A percentile compares a stretch with the other conserved stretches of the same genome.
These are phyloP conservation scores for Cosmia trapezina DNA, from an alignment of 2,888 invertebrate genomes.

Conservation along the genomic window DNA sequence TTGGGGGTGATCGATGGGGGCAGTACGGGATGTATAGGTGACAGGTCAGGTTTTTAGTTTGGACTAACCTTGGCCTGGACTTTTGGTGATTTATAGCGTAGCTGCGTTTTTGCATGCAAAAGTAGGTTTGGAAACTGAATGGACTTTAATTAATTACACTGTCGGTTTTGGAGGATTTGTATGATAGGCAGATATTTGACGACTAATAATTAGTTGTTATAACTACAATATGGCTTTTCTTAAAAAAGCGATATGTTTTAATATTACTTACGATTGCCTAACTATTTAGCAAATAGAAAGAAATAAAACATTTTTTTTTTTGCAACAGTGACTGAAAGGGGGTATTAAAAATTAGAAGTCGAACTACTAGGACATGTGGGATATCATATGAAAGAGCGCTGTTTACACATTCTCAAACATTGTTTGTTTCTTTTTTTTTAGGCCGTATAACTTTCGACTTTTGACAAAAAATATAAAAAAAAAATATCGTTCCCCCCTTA, in stretches of 20 bases:
- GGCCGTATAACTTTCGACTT: too few relatives aligned
- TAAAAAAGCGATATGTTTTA: neutral
- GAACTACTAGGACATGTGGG: too few relatives aligned
- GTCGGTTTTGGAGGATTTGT: neutral
- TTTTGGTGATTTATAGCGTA: slow-evolving; percentile 19
- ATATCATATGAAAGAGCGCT: too few relatives aligned
- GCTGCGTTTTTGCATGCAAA: neutral
- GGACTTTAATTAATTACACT: neutral
- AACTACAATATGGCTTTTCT: too few relatives aligned
- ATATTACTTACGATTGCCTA: neutral
- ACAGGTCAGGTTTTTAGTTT: slow-evolving; percentile 40
- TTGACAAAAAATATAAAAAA: too few relatives aligned
- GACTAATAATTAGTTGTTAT: neutral
- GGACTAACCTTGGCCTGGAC: slow-evolving; percentile 53
- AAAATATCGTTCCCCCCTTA: too few relatives aligned
- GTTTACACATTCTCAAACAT: too few relatives aligned
- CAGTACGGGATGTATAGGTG: slow-evolving; percentile 44
- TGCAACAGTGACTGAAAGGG: too few relatives aligned
- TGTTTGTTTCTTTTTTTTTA: too few relatives aligned
- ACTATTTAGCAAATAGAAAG: too few relatives aligned
- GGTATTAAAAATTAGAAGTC: too few relatives aligned
- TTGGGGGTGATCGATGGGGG: slow-evolving; percentile 56
- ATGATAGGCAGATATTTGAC: neutral
- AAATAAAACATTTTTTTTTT: too few relatives aligned
- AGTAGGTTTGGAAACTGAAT: neutral